A percentile compares a stretch with the other conserved stretches of the same genome.
phyloP scores from a whole-genome alignment of 2,797 vertebrate species.

The Sciaenops ocellatus region DNA sequence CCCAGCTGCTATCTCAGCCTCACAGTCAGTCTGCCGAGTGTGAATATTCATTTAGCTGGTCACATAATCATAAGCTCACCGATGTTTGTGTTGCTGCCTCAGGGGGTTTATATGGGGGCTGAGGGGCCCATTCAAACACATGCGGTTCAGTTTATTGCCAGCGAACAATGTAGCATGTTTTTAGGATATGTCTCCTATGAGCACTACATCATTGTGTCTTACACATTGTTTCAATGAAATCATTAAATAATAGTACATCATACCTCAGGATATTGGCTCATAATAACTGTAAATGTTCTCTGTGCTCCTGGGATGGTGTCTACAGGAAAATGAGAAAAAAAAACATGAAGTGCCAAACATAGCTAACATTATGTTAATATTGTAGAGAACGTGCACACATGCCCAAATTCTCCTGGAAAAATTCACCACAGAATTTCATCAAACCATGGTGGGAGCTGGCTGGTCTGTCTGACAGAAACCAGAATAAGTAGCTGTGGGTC shows the following conservation, averaged over 20 bases:
- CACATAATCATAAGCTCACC: conserved; percentile 67
- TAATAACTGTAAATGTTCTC: conserved; percentile 31
- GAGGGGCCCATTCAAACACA: conserved; percentile 61
- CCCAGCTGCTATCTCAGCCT: conserved; percentile 78
- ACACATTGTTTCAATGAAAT: conserved; percentile 41
- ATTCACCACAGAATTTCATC: conserved; percentile 49
- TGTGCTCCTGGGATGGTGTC: conserved; percentile 17
- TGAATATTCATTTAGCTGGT: conserved; percentile 80
- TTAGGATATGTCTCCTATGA: conserved; percentile 48
- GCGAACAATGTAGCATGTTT: conserved; percentile 50
- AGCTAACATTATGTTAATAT: conserved; percentile 37
- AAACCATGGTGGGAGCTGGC: conserved; percentile 55
- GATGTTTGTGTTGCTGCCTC: conserved; percentile 71
- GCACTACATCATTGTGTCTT: conserved; percentile 26
- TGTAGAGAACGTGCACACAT: neutral
- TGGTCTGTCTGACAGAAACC: conserved; percentile 37
- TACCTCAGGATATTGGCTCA: conserved; percentile 26
- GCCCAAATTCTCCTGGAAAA: conserved; percentile 34
- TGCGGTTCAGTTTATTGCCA: conserved; percentile 47
- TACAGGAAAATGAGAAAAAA: conserved; percentile 34
- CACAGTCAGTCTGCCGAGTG: conserved; percentile 70
- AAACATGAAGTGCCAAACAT: conserved; percentile 10
- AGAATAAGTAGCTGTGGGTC: conserved; percentile 65
- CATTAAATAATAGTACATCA: conserved; percentile 46
- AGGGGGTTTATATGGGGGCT: conserved; percentile 54